Evolutionary conservation across 1,140 invertebrate genomes (phyloP).

Genomic region (Eubasilissa regina): DNA sequence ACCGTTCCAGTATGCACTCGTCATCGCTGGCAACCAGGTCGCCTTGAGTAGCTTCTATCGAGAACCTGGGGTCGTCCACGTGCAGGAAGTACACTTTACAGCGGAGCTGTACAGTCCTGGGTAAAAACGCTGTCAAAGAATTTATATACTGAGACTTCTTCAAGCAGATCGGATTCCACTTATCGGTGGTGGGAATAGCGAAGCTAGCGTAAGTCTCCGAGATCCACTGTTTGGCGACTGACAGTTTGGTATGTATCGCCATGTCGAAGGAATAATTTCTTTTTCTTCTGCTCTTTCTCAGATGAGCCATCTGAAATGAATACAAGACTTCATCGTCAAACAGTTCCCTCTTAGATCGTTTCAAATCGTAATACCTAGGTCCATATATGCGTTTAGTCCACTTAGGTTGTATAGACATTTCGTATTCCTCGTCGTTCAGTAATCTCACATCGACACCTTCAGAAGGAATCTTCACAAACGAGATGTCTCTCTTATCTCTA

Average conservation of each 20-base stretch:
- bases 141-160: constrained; percentile 85
- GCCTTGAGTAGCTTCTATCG: constrained; percentile 83
- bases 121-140: constrained; percentile 82
- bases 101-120: constrained; percentile 79
- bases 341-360: constrained; percentile 51
- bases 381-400: constrained; percentile 23
- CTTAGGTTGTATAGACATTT: constrained; percentile 34
- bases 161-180: constrained; percentile 84
- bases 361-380: constrained; percentile 8
- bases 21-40: constrained; percentile 86
- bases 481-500: constrained; percentile 68
- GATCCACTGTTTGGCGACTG: constrained; percentile 86
- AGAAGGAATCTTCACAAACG: neutral
- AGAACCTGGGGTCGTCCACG: constrained; percentile 84
- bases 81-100: constrained; percentile 84
- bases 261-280: constrained; percentile 70
- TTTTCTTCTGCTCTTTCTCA: constrained; percentile 54
- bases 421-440: constrained; percentile 67
- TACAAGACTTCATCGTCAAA: constrained; percentile 56
- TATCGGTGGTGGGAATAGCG: constrained; percentile 84
- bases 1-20: constrained; percentile 84
- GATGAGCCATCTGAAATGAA: constrained; percentile 55
- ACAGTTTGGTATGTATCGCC: constrained; percentile 72
- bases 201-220: constrained; percentile 88
- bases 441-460: constrained; percentile 68